Base-by-base conservation (phyloP, 2,888 invertebrate species). In the Volucella inanis region DNA sequence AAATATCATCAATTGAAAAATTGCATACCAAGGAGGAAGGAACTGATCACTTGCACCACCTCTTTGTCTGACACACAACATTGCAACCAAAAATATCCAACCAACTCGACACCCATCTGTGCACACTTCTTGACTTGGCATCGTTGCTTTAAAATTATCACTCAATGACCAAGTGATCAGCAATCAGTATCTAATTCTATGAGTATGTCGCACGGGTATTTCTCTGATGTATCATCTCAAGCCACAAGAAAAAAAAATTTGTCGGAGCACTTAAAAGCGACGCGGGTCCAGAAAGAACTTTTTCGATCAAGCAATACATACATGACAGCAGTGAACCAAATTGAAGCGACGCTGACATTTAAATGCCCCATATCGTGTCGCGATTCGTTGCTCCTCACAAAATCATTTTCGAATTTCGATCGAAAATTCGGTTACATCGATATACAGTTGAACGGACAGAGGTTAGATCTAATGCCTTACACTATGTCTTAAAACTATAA, bases 131-230 rank as follows among this genome's bases (percentile, higher is more conserved):
- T 47, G 74, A 6, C 31, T 12, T 15, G 15, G 50, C 62, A 52
- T 31, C 62, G 49, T 6, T 65, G 55, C 12, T 62, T 65, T 43
- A 6, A 50, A 72, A 68, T 67, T 65, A 80, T 74, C 79, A 80
- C 71, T 74, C 67, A 74, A 67, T 70, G 61, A 67, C 61, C 74
- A 80, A 80, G 79, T 80, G 79, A 80, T 79, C 79, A 67, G 22
- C 59, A 72, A 80, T 79, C 79, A 67, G 22, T 50, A 38, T 67
- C 22, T 50, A 54, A 57, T 76, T 76, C 49, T 31, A 31, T 31
- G 39, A 10, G 8, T 18, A 3, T 49, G 59, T 49, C 49, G 70
- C 57, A n/a, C 57, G 57, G 47, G 39, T 15, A 3, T 22, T 1
- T 54, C 31, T 41, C 8, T 41, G 22, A n/a, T 65, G 39, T 50